A percentile compares a stretch with the other conserved stretches of the same genome.
phyloP scores from a whole-genome alignment of 2,888 invertebrate species.

The Parascotia fuliginaria region DNA sequence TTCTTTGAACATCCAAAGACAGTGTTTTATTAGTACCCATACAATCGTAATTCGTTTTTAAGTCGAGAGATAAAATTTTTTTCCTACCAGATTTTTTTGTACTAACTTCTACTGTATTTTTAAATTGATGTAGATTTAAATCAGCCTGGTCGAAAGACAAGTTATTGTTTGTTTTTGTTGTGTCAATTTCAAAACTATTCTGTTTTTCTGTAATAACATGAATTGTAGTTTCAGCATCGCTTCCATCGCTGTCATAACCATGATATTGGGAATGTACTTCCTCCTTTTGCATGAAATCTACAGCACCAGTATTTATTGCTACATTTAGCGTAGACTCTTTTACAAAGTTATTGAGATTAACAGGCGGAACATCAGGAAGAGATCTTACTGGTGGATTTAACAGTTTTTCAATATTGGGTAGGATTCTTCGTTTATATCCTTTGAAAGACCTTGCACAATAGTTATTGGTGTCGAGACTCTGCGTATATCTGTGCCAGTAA shows the following conservation, averaged over 20 bases:
- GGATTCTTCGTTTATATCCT: slow-evolving; percentile 37
- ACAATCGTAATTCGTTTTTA: slow-evolving; percentile 60
- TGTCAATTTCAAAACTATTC: slow-evolving; percentile 49
- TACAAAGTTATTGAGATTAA: slow-evolving; percentile 5
- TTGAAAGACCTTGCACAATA: slow-evolving; percentile 27
- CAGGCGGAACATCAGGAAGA: slow-evolving; percentile 49
- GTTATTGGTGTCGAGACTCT: slow-evolving; percentile 31
- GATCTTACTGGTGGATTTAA: slow-evolving; percentile 36
- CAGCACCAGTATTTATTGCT: slow-evolving; percentile 1
- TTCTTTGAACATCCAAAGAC: slow-evolving; percentile 38
- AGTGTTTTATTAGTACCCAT: slow-evolving; percentile 34
- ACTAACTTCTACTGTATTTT: slow-evolving; percentile 13
- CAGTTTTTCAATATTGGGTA: slow-evolving; percentile 52
- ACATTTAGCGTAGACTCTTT: slow-evolving; percentile 7
- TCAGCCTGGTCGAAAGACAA: slow-evolving; percentile 24
- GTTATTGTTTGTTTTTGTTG: slow-evolving; percentile 19
- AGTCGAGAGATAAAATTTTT: slow-evolving; percentile 65
- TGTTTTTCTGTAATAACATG: slow-evolving; percentile 74
- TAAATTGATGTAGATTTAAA: slow-evolving; percentile 16
- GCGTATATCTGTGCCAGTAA: slow-evolving; percentile 10
- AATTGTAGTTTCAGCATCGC: slow-evolving; percentile 82
- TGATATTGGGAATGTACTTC: slow-evolving; percentile 65
- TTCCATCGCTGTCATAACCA: slow-evolving; percentile 83
- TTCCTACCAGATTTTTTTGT: slow-evolving; percentile 47
- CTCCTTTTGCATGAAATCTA: slow-evolving; percentile 32